Evolutionary conservation across 1,140 invertebrate genomes (phyloP).

Genomic region (Halesus radiatus): DNA sequence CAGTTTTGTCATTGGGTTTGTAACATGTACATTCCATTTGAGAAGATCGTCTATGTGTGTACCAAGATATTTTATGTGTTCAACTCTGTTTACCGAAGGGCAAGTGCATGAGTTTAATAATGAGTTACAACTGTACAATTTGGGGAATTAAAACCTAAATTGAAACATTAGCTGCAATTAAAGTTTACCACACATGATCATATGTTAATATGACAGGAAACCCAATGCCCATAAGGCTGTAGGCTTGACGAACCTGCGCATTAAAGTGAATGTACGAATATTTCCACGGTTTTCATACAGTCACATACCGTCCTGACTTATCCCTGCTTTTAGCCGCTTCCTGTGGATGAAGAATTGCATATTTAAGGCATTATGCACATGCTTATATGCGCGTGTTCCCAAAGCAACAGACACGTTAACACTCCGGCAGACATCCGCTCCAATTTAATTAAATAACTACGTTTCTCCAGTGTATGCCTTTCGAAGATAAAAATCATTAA

Average conservation of each 20-base stretch:
- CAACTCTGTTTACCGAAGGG: too few relatives aligned
- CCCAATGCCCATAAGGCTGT: too few relatives aligned
- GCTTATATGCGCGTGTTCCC: neutral
- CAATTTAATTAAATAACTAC: constrained; percentile 7
- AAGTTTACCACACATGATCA: too few relatives aligned
- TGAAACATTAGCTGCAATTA: too few relatives aligned
- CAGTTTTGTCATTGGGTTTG: too few relatives aligned
- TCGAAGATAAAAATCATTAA: constrained; percentile 3
- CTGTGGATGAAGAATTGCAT: neutral
- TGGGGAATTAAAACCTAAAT: too few relatives aligned
- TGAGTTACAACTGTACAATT: too few relatives aligned
- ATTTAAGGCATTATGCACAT: neutral
- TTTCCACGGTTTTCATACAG: neutral
- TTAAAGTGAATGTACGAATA: neutral
- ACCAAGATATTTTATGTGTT: too few relatives aligned
- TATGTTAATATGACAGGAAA: too few relatives aligned
- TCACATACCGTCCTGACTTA: neutral
- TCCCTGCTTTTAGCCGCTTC: neutral
- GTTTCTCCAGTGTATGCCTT: neutral
- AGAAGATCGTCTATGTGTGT: too few relatives aligned
- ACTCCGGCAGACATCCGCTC: constrained; percentile 11
- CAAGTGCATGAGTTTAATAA: too few relatives aligned
- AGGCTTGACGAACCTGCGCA: neutral
- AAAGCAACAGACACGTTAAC: neutral
- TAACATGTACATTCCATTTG: too few relatives aligned